Evolutionary conservation across 2,113 vertebrate species (phyloP).

Genomic region (Chionomys nivalis): DNA sequence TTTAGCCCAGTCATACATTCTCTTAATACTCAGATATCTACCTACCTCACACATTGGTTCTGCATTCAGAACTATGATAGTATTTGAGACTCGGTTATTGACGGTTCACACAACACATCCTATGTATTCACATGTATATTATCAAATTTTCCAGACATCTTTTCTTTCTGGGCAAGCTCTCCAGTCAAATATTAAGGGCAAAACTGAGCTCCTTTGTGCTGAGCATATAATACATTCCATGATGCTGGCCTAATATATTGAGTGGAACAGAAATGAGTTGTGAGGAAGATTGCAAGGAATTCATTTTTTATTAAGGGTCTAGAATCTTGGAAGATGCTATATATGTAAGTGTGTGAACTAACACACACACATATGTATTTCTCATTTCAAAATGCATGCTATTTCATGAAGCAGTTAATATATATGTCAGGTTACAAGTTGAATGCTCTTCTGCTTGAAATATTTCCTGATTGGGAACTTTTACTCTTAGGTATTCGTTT

Average conservation of each 20-base stretch:
- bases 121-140: background rate
- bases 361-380: background rate
- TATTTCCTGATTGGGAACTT: background rate
- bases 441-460: background rate
- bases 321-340: background rate
- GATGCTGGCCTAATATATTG: background rate
- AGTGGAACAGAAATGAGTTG: background rate
- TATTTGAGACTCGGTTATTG: constrained; percentile 29
- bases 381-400: background rate
- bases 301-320: background rate
- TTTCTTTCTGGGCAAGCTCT: background rate
- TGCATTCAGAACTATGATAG: constrained; percentile 47
- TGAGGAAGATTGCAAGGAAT: background rate
- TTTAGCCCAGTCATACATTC: constrained; percentile 57
- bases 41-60: constrained; percentile 35
- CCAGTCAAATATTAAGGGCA: background rate
- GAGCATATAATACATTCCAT: background rate
- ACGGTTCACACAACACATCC: background rate
- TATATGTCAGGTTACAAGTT: background rate
- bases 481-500: constrained; percentile 27
- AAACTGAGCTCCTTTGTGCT: background rate
- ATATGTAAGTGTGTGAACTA: background rate
- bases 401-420: background rate
- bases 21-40: constrained; percentile 28
- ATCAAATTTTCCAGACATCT: constrained; percentile 23